Evolutionary conservation across 2,113 vertebrate species (phyloP).

Genomic region (Prietella phreatophila): DNA sequence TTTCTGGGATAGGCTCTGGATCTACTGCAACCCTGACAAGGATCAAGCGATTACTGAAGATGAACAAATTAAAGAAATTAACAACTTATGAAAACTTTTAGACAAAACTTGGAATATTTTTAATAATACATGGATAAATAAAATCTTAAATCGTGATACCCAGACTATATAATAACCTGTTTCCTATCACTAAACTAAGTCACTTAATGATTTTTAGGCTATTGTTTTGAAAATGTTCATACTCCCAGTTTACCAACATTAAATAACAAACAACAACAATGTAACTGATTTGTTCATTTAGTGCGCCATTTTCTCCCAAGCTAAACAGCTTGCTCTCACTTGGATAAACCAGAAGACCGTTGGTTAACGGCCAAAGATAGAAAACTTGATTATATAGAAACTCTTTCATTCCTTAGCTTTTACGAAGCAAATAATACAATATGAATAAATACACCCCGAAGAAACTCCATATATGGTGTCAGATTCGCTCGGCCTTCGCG

Average conservation of each 20-base stretch:
- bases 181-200: neutral
- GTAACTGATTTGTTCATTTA: neutral
- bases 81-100: neutral
- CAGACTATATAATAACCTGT: neutral
- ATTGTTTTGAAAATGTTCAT: neutral
- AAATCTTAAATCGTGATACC: neutral
- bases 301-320: too few species aligned
- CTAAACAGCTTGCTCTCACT: neutral
- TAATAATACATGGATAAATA: neutral
- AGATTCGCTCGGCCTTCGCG: neutral
- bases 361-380: neutral
- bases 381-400: neutral
- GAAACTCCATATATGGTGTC: neutral
- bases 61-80: neutral
- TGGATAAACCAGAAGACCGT: neutral
- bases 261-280: neutral
- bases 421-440: neutral
- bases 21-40: neutral
- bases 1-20: neutral
- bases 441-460: neutral
- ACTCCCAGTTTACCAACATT: neutral
- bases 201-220: neutral
- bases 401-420: neutral
- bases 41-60: neutral
- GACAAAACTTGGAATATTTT: neutral